Conservation (phyloP, 1,140 invertebrate species). For the Rhyzopertha dominica region DNA sequence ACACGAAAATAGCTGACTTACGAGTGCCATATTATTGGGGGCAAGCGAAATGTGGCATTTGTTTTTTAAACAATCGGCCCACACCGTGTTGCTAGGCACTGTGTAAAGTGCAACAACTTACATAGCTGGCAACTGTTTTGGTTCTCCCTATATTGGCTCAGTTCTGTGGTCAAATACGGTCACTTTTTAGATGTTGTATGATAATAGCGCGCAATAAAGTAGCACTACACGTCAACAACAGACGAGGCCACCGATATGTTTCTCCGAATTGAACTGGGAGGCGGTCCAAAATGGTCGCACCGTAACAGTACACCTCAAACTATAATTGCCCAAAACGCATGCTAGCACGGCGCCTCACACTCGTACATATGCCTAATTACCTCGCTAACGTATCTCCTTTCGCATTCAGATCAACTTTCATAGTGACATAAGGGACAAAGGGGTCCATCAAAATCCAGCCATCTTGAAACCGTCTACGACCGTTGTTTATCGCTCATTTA, state of each 20-base stretch:
- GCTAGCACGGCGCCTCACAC: background rate
- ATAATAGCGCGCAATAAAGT: constrained; percentile 8
- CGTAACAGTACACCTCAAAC: background rate
- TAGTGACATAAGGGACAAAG: constrained; percentile 42
- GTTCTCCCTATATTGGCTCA: no score
- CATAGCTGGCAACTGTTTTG: no score
- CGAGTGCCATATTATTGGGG: no score
- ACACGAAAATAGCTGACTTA: no score
- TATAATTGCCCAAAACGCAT: background rate
- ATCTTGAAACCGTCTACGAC: constrained; percentile 35
- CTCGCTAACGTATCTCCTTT: constrained; percentile 35
- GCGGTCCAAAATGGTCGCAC: constrained; percentile 12
- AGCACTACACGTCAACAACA: constrained; percentile 9
- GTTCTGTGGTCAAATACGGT: no score
- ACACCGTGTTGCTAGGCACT: no score
- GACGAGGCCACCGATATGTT: constrained; percentile 19
- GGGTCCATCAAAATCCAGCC: constrained; percentile 39
- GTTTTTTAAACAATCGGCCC: no score
- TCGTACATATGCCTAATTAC: constrained; percentile 20
- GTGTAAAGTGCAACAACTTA: no score
- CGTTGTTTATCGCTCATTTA: constrained; percentile 29
- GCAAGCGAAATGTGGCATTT: no score
- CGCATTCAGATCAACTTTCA: constrained; percentile 37
- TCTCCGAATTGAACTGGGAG: constrained; percentile 10
- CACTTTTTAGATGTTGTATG: no score